Evolutionary conservation across 1,140 invertebrate genomes (phyloP).

Genomic region (Lerema accius): DNA sequence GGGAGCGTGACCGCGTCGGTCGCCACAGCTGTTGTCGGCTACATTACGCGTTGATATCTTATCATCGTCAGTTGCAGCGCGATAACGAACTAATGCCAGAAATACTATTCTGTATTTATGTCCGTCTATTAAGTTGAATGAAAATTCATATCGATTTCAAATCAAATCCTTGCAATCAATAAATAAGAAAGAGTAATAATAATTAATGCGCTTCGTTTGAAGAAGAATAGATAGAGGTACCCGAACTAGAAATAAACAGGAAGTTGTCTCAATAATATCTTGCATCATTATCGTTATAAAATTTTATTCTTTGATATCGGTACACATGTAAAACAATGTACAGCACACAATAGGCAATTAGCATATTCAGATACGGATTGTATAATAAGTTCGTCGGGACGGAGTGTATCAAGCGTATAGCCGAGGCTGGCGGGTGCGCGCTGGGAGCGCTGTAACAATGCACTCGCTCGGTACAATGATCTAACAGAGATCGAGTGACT

Average conservation of each 20-base stretch:
- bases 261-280: no score
- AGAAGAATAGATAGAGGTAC: no score
- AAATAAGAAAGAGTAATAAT: no score
- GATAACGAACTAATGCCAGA: neutral
- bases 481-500: slow-evolving; percentile 18
- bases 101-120: slow-evolving; percentile 32
- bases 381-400: no score
- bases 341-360: slow-evolving; percentile 21
- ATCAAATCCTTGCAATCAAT: no score
- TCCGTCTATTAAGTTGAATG: slow-evolving; percentile 42
- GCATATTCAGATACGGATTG: slow-evolving; percentile 18
- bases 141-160: slow-evolving; percentile 31
- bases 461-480: slow-evolving; percentile 14
- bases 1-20: slow-evolving; percentile 48
- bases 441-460: slow-evolving; percentile 10
- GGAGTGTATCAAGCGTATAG: no score
- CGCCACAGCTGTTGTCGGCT: slow-evolving; percentile 49
- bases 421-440: neutral
- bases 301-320: no score
- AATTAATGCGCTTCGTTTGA: no score
- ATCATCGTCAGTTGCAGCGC: slow-evolving; percentile 42
- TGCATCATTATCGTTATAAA: no score
- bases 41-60: slow-evolving; percentile 54
- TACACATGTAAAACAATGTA: no score
- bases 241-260: no score